Percentiles rank a stretch among this genome's conserved stretches.
phyloP scores from a whole-genome alignment of 1,140 invertebrate species.

The Drosophila nikananu region DNA sequence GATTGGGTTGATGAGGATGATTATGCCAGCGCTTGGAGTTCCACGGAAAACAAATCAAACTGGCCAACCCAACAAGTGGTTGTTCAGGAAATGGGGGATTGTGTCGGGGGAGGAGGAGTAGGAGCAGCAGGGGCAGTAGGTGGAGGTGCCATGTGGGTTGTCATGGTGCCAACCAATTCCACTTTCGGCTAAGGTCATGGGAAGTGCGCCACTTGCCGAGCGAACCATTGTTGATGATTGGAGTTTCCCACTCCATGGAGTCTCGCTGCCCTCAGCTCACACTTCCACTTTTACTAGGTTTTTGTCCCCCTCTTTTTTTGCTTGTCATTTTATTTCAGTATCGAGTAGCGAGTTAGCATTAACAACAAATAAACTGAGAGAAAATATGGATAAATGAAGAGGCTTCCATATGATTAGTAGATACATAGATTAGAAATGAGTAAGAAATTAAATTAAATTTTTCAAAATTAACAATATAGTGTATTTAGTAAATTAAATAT shows the following conservation, averaged over 20 bases:
- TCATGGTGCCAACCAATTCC: constrained; percentile 63
- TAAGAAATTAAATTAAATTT: background rate
- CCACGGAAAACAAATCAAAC: constrained; percentile 77
- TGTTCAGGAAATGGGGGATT: constrained; percentile 25
- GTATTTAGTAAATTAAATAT: no score
- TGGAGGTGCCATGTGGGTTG: constrained; percentile 47
- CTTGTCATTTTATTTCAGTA: constrained; percentile 44
- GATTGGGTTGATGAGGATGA: constrained; percentile 44
- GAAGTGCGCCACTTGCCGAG: constrained; percentile 51
- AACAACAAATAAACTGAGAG: constrained; percentile 3
- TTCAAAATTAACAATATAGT: background rate
- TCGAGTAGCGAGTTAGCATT: constrained; percentile 29
- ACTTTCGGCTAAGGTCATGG: constrained; percentile 76
- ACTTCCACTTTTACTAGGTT: constrained; percentile 35
- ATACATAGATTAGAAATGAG: background rate
- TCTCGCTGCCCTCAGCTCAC: constrained; percentile 6
- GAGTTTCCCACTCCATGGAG: constrained; percentile 36
- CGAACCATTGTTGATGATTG: constrained; percentile 34
- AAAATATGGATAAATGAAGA: background rate
- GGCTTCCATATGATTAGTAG: no score
- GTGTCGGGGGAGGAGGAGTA: background rate
- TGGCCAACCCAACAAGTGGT: constrained; percentile 61
- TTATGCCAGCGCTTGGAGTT: constrained; percentile 61
- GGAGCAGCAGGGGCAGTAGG: background rate
- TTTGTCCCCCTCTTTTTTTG: constrained; percentile 25